Conservation (phyloP, 2,797 vertebrate genomes). For the Sylvilagus floridanus region DNA sequence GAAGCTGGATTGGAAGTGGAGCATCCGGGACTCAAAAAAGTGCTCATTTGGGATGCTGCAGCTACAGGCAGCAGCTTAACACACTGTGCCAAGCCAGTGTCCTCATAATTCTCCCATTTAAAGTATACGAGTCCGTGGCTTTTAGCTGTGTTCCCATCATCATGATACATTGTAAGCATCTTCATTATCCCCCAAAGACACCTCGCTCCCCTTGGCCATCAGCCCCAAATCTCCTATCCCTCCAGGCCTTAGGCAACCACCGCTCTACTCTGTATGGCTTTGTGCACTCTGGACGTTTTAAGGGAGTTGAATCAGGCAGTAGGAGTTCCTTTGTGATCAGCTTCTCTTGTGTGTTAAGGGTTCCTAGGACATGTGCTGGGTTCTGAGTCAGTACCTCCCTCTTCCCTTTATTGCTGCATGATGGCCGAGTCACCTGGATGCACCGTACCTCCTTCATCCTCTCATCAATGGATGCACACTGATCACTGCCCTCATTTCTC, state of each 20-base stretch:
- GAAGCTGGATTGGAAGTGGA: too few relatives aligned
- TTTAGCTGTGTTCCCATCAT: not conserved
- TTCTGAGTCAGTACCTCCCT: not conserved
- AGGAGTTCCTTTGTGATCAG: not conserved
- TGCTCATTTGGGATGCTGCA: too few relatives aligned
- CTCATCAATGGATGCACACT: not conserved
- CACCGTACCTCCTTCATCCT: not conserved
- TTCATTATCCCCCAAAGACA: not conserved
- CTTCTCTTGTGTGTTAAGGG: not conserved
- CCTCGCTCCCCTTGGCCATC: not conserved
- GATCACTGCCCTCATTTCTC: not conserved
- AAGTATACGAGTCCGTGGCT: not conserved
- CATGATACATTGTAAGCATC: not conserved
- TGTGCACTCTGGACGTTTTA: not conserved
- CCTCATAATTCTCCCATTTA: not conserved
- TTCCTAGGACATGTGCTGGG: too few relatives aligned
- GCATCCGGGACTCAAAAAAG: too few relatives aligned
- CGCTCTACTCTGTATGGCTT: not conserved
- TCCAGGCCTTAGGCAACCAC: not conserved
- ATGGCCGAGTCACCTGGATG: not conserved
- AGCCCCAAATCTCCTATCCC: not conserved
- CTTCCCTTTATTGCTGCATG: not conserved
- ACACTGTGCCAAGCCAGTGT: too few relatives aligned
- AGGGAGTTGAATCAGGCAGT: not conserved
- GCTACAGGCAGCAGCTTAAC: too few relatives aligned